These are phyloP conservation scores for Amyelois transitella DNA, from an alignment of 1,140 invertebrate species.

Conservation along the genomic window DNA sequence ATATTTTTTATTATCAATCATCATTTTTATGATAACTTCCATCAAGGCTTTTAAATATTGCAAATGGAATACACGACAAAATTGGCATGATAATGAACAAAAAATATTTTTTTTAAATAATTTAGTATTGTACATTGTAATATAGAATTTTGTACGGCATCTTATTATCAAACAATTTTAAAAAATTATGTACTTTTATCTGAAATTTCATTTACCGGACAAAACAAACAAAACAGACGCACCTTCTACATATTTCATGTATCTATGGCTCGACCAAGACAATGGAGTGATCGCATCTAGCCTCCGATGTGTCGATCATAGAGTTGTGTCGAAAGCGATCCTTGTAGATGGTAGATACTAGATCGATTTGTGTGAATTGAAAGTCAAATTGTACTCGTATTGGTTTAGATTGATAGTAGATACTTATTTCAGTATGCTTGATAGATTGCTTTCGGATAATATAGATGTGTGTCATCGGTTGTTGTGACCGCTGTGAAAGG, in stretches of 20 bases:
- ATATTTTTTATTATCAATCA: too few relatives aligned
- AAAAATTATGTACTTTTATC: too few relatives aligned
- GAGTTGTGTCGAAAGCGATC: neutral
- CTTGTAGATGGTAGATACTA: neutral
- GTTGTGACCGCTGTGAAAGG: too few relatives aligned
- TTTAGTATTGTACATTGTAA: too few relatives aligned
- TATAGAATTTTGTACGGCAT: too few relatives aligned
- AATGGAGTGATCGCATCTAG: neutral
- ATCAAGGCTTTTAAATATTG: too few relatives aligned
- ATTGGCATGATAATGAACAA: too few relatives aligned
- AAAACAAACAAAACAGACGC: neutral
- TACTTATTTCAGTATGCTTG: neutral
- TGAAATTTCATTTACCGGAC: too few relatives aligned
- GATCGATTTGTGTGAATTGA: neutral
- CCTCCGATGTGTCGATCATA: neutral
- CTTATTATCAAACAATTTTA: too few relatives aligned
- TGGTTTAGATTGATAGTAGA: neutral
- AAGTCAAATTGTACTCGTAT: neutral
- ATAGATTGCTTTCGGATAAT: neutral
- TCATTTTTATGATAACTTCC: too few relatives aligned
- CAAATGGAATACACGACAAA: too few relatives aligned
- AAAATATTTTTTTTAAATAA: too few relatives aligned
- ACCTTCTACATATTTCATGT: neutral
- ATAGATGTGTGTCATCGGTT: neutral
- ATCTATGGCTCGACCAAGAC: neutral